Conservation (phyloP, 1,140 invertebrate genomes). For the Propsilocerus akamusi region DNA sequence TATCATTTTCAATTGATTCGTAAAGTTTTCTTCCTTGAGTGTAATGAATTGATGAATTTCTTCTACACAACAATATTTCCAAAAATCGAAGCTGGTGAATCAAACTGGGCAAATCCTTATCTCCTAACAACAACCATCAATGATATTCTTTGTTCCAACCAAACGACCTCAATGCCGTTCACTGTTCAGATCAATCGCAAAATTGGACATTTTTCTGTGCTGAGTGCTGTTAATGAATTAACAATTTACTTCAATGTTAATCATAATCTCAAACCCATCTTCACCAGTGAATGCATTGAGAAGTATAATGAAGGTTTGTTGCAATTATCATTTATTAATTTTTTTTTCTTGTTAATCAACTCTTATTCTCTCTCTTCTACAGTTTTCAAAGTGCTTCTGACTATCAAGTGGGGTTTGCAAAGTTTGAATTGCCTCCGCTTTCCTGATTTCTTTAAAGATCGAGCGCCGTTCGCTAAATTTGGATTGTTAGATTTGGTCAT, state of each 20-base stretch:
- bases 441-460: slow-evolving; percentile 6
- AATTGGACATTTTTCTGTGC: slow-evolving; percentile 8
- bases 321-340: not conserved
- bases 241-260: slow-evolving; percentile 12
- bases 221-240: slow-evolving; percentile 15
- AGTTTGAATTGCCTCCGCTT: slow-evolving; percentile 18
- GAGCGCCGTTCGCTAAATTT: slow-evolving; percentile 11
- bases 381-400: slow-evolving; percentile 18
- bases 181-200: slow-evolving; percentile 12
- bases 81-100: slow-evolving; percentile 14
- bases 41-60: slow-evolving; percentile 13
- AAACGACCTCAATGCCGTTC: slow-evolving; percentile 7
- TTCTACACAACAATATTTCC: slow-evolving; percentile 16
- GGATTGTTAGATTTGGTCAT: slow-evolving; percentile 15
- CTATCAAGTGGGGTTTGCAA: slow-evolving; percentile 19
- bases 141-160: slow-evolving; percentile 10
- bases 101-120: slow-evolving; percentile 13
- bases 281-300: slow-evolving; percentile 10
- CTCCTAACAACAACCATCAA: slow-evolving; percentile 13
- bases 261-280: slow-evolving; percentile 11
- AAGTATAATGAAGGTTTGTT: slow-evolving; percentile 13
- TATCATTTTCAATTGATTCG: slow-evolving; percentile 15
- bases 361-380: not conserved
- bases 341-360: not conserved
- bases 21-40: slow-evolving; percentile 16